Evolutionary conservation across 2,797 vertebrate genomes (phyloP).

Genomic region (Brotula barbata): DNA sequence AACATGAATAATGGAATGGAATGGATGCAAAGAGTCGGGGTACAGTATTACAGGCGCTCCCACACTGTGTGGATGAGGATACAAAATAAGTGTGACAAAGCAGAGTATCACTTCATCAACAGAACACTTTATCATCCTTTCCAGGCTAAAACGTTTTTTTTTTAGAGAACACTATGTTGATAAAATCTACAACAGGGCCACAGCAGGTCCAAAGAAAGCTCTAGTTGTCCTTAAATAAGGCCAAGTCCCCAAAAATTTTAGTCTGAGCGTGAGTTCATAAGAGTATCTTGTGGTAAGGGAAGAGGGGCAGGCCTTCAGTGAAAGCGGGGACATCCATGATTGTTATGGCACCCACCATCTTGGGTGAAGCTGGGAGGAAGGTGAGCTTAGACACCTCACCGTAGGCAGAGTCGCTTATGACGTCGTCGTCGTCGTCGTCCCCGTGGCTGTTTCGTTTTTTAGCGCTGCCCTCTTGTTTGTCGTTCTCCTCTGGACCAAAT

Average conservation of each 20-base stretch:
- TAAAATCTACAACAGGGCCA: constrained; percentile 41
- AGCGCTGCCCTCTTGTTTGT: constrained; percentile 47
- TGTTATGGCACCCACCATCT: constrained; percentile 75
- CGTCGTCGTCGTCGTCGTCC: constrained; percentile 42
- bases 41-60: constrained; percentile 3
- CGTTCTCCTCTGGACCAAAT: constrained; percentile 87
- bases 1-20: constrained; percentile 14
- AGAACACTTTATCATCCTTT: constrained; percentile 38
- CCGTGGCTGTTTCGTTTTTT: constrained; percentile 19
- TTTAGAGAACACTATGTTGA: constrained; percentile 20
- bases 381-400: constrained; percentile 87
- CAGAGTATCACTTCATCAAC: constrained; percentile 36
- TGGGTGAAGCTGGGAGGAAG: constrained; percentile 83
- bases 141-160: constrained; percentile 9
- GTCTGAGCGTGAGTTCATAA: constrained; percentile 70
- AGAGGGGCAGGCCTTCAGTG: constrained; percentile 85
- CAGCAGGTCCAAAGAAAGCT: constrained; percentile 32
- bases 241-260: constrained; percentile 31
- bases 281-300: constrained; percentile 94
- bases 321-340: constrained; percentile 90
- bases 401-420: constrained; percentile 73
- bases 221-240: constrained; percentile 35
- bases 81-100: constrained; percentile 42
- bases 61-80: constrained; percentile 23
- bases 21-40: constrained; percentile 29